Percentiles rank a stretch among this genome's conserved stretches.
phyloP scores from a whole-genome alignment of 2,113 vertebrate species.

The Ploceus nigricollis region DNA sequence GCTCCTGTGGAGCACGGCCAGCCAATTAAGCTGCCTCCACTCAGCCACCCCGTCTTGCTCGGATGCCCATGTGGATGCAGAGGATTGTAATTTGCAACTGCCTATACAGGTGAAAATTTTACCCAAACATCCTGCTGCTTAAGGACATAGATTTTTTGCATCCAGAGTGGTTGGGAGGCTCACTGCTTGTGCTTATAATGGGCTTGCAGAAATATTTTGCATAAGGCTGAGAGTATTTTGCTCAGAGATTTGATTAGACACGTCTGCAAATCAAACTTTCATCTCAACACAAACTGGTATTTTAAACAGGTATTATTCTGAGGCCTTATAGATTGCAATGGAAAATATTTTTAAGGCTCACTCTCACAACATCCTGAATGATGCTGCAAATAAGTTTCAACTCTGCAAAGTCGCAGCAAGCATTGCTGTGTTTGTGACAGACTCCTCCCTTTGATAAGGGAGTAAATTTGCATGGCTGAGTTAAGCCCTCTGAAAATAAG shows the following conservation, averaged over 20 bases:
- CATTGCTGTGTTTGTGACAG: not conserved
- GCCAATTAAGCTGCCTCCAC: slow-evolving; percentile 3
- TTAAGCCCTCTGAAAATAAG: slow-evolving; percentile 48
- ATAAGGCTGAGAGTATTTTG: not conserved
- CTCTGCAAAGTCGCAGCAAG: not conserved
- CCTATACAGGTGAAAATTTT: slow-evolving; percentile 50
- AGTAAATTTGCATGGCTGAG: slow-evolving; percentile 43
- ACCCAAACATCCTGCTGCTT: slow-evolving; percentile 17
- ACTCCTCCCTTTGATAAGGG: slow-evolving; percentile 1
- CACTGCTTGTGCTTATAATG: not conserved
- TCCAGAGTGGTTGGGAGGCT: not conserved
- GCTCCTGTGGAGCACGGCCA: not conserved
- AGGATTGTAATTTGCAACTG: slow-evolving; percentile 47
- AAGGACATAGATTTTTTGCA: not conserved
- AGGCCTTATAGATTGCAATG: not conserved
- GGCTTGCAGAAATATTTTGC: not conserved
- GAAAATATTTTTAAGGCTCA: not conserved
- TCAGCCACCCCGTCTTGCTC: not conserved
- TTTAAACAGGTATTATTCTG: not conserved
- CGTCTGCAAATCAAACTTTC: not conserved
- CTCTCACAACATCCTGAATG: not conserved
- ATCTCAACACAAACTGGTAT: not conserved
- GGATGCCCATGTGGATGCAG: not conserved
- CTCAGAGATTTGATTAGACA: not conserved
- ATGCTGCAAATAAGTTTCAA: not conserved